Evolutionary conservation across 2,888 invertebrate genomes (phyloP), one percentile per base, ranked within the genome.

Genomic region (Branchellion lobata): DNA sequence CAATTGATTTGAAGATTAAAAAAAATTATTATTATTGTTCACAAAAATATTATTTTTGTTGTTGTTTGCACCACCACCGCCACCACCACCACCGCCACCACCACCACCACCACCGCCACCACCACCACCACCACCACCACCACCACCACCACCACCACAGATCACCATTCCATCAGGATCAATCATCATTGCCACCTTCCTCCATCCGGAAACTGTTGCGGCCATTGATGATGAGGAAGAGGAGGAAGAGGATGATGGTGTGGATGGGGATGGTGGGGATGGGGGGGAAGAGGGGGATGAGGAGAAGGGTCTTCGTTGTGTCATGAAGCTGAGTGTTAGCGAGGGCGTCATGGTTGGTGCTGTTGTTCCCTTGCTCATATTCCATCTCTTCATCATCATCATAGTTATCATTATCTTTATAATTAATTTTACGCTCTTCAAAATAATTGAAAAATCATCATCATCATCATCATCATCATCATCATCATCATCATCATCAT

Each of bases 321-420:
- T 51, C 53, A 51, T 29, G 31, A 27, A 24, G 27, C 47, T 29
- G 33, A 27, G 33, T 51, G 1, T 24, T 57, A 0, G 34, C 21
- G 27, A 81, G 83, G 78, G 78, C 81, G 33, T 75, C 5, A 57
- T 14, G 61, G 61, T 57, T 18, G 80, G 53, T 76, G 79, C 24
- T 83, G 83, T 29, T 85, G 86, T 82, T 83, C 85, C 3, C 82
- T 82, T 71, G 80, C 85, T 27, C 79, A 81, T 81, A 85, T 84
- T 80, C 53, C 68, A 73, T 40, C 51, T 51, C 68, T 34, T 29
- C 29, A 11, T 40, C 21, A 40, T n/a, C n/a, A 33, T 40, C 24
- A 74, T 40, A 5, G 21, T 74, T 5, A 74, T 47, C 21, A 74
- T 36, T n/a, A 47, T 11, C 40, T n/a, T n/a, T n/a, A 31, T 11